A percentile compares a stretch with the other conserved stretches of the same genome.
phyloP scores from a whole-genome alignment of 2,888 invertebrate genomes.

The Eupithecia subfuscata region DNA sequence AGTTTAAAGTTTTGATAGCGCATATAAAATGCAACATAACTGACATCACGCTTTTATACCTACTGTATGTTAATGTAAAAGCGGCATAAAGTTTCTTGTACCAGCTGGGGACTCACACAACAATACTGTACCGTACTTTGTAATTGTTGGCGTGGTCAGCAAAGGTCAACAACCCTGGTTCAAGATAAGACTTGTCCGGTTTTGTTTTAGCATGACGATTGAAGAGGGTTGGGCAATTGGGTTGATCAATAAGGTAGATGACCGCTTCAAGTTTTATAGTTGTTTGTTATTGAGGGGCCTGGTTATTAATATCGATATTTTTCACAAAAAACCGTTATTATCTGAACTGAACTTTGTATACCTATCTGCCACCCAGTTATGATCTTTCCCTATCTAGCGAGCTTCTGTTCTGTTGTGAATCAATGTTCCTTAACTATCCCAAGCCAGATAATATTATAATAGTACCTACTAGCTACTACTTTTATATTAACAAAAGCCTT shows the following conservation, averaged over 20 bases:
- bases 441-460: too few relatives aligned
- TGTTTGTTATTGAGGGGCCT: not conserved
- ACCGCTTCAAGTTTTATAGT: conserved; percentile 16
- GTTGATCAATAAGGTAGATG: conserved; percentile 23
- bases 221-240: conserved; percentile 23
- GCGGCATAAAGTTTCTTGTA: not conserved
- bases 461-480: too few relatives aligned
- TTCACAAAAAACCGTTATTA: not conserved
- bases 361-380: not conserved
- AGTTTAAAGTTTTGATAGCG: too few relatives aligned
- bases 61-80: not conserved
- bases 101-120: not conserved
- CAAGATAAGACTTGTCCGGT: conserved; percentile 34
- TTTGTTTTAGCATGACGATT: conserved; percentile 25
- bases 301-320: not conserved
- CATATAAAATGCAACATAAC: too few relatives aligned
- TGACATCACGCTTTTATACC: not conserved
- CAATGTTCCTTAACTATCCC: too few relatives aligned
- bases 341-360: not conserved
- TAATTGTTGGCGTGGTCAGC: conserved; percentile 30
- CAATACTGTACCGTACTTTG: conserved; percentile 4
- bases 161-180: conserved; percentile 34
- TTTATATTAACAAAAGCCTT: too few relatives aligned
- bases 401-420: not conserved
- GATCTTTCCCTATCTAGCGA: not conserved